Evolutionary conservation across 2,797 vertebrate genomes (phyloP).

Genomic region (Oceanodroma leucorhoa): DNA sequence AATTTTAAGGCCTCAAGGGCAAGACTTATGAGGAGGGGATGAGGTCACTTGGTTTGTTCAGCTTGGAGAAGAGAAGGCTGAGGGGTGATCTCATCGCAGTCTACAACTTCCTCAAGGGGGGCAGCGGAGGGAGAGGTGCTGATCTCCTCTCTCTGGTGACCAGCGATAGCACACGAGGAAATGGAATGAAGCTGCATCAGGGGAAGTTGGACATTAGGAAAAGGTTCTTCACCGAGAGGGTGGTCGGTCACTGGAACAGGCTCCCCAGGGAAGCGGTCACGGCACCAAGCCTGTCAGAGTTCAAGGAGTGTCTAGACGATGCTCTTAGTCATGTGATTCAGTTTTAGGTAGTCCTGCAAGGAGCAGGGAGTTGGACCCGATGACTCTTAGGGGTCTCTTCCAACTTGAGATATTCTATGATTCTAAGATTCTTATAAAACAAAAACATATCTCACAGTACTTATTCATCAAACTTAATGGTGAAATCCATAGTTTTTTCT

Average conservation of each 20-base stretch:
- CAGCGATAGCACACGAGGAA: fast-evolving
- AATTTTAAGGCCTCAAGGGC: background rate
- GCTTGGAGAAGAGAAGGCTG: background rate
- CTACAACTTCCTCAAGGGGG: background rate
- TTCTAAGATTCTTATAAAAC: background rate
- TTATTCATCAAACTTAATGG: background rate
- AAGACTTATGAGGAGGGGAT: background rate
- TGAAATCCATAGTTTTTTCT: background rate
- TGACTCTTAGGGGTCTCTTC: background rate
- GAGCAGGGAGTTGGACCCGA: background rate
- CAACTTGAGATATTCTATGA: background rate
- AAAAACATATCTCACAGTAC: background rate
- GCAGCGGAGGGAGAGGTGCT: too few relatives aligned
- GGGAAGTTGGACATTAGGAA: background rate
- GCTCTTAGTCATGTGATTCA: background rate
- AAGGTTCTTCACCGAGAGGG: background rate
- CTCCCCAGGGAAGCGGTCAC: background rate
- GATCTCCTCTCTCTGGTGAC: background rate
- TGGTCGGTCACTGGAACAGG: background rate
- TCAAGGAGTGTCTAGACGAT: background rate
- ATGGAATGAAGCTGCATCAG: background rate
- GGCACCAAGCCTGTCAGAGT: background rate
- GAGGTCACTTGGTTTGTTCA: background rate
- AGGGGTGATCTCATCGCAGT: background rate
- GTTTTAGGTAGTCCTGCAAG: background rate